A percentile compares a stretch with the other conserved stretches of the same genome.
Evolutionary conservation across 1,140 invertebrate species (phyloP).

Genomic region (Centruroides sculpturatus): DNA sequence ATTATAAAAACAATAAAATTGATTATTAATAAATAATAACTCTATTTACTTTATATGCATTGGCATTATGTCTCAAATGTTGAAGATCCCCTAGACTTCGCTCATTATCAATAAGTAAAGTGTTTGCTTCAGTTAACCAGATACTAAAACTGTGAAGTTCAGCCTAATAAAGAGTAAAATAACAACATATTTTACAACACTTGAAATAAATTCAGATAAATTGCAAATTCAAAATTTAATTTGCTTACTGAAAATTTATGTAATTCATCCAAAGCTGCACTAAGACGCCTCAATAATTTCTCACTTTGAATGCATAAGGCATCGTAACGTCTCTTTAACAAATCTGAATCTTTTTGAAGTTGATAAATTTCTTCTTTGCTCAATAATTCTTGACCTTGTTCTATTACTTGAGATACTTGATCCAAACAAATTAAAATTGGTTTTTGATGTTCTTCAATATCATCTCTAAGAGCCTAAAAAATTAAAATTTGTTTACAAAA

Average conservation of each 20-base stretch:
- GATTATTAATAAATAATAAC: neutral
- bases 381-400: conserved; percentile 74
- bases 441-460: conserved; percentile 70
- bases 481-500: neutral
- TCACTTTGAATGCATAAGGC: conserved; percentile 61
- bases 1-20: conserved; percentile 1
- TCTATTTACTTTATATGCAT: conserved; percentile 42
- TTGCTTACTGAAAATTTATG: conserved; percentile 44
- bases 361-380: conserved; percentile 76
- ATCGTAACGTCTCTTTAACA: conserved; percentile 69
- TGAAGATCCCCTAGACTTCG: conserved; percentile 63
- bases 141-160: conserved; percentile 64
- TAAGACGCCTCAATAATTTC: conserved; percentile 54
- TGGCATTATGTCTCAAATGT: conserved; percentile 49
- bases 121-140: conserved; percentile 67
- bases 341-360: conserved; percentile 66
- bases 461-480: conserved; percentile 69
- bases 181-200: neutral
- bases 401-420: conserved; percentile 76
- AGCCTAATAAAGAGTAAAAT: conserved; percentile 30
- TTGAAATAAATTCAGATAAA: neutral
- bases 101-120: conserved; percentile 69
- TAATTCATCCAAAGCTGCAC: conserved; percentile 68
- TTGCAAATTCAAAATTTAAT: neutral
- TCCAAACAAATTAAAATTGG: conserved; percentile 73